Conservation (phyloP, 2,113 vertebrate genomes). For the Baryphthengus martii region DNA sequence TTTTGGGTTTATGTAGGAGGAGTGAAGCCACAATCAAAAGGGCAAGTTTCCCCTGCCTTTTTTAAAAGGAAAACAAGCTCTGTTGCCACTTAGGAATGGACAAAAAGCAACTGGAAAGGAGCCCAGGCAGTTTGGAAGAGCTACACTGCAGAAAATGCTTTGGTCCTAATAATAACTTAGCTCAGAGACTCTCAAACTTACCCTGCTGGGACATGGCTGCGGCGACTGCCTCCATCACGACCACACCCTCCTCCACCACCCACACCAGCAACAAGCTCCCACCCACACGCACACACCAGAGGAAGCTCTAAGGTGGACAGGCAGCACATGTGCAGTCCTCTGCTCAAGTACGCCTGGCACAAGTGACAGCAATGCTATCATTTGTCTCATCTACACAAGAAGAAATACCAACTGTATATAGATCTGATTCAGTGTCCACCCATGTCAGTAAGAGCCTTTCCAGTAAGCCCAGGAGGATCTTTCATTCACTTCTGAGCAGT, state of each 20-base stretch:
- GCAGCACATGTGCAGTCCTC: neutral
- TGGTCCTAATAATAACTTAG: neutral
- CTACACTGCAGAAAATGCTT: neutral
- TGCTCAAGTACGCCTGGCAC: neutral
- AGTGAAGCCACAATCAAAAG: neutral
- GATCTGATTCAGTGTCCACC: neutral
- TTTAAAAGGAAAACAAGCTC: neutral
- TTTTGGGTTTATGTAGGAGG: slow-evolving; percentile 12
- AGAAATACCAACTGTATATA: rapidly evolving
- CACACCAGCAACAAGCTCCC: neutral
- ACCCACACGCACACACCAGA: neutral
- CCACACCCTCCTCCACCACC: neutral
- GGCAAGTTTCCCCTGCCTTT: neutral
- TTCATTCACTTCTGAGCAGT: neutral
- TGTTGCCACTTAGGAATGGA: neutral
- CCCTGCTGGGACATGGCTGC: neutral
- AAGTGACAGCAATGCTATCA: neutral
- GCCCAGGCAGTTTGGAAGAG: neutral
- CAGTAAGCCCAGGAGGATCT: neutral
- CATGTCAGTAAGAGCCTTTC: neutral
- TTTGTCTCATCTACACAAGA: neutral
- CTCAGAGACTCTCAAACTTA: neutral
- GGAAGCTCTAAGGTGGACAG: neutral
- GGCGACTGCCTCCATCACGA: neutral
- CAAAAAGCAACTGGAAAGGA: neutral